These are phyloP conservation scores for Aphaenogaster rudis DNA, from an alignment of 1,140 invertebrate genomes.

Conservation along the genomic window DNA sequence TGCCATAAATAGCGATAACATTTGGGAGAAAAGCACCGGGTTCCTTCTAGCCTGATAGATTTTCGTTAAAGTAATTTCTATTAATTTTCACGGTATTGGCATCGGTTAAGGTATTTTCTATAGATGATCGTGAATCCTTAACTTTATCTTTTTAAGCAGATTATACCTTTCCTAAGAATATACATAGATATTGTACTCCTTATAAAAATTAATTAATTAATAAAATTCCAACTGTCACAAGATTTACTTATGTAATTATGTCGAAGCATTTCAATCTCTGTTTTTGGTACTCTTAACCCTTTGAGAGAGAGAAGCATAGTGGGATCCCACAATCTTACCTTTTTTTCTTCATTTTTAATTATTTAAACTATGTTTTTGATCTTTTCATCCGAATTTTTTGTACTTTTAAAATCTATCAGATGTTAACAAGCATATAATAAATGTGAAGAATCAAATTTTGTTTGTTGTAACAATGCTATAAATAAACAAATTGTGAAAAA, in stretches of 20 bases:
- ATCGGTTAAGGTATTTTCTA: not conserved
- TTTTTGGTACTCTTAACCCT: not conserved
- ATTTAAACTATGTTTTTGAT: no score
- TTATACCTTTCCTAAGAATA: not conserved
- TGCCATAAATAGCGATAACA: conserved; percentile 62
- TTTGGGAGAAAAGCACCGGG: not conserved
- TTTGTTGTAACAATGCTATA: no score
- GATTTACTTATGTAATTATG: not conserved
- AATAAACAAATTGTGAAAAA: no score
- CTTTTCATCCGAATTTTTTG: no score
- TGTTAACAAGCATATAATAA: no score
- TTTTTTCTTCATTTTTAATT: no score
- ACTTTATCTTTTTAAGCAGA: not conserved
- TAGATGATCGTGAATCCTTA: not conserved
- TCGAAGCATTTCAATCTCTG: not conserved
- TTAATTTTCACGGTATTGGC: not conserved
- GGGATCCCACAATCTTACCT: no score
- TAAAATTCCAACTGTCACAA: not conserved
- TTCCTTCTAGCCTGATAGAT: conserved; percentile 17
- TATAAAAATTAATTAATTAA: conserved; percentile 10
- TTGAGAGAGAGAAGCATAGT: no score
- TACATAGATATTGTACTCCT: not conserved
- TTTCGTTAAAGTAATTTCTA: conserved; percentile 1
- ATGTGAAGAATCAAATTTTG: no score
- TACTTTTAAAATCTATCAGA: no score